Evolutionary conservation across 1,140 invertebrate genomes (phyloP), one percentile per base, ranked within the genome.

Genomic region (Drosophila ironensis): DNA sequence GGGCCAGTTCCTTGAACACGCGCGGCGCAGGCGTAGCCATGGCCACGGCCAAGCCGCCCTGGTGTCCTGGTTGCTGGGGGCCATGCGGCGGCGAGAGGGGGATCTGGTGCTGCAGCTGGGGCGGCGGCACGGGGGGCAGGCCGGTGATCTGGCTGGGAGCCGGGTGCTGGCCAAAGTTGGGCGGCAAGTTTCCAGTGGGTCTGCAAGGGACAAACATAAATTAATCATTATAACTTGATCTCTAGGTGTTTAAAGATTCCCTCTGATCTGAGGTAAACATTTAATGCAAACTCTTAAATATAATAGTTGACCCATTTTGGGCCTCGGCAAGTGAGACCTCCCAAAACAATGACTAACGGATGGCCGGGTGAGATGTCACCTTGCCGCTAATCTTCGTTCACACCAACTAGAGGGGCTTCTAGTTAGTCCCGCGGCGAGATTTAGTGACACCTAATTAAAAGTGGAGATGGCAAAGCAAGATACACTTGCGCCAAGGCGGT

Each of bases 11-110:
- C 54, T 90, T 90, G 28, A 88, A 76, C 4, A 90, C 66, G 0
- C 88, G 66, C 37, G 89, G 66, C 17, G 89, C 64, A 88, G 88
- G 88, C 3, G 87, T 81, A 2, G 89, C 74, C 72, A 89, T 89
- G 2, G 90, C 88, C 44, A 90, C 84, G 0, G 78, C 63, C 12
- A 84, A 20, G 0, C 77, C 77, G 14, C 59, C 46, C 6, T 82
- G 77, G 0, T 46, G 51, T 4, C 37, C 48, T 4, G 35, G 30
- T 35, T 72, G 68, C 9, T 33, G 30, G 3, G 46, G 27, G 46
- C 14, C 12, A 40, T 33, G 50, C 12, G 50, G 16, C 40, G 38
- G 47, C 9, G 35, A 53, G 17, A 50, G 12, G 28, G 45, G 48
- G 11, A 61, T 73, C 12, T 47, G 52, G 12, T 33, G 16, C 25